Conservation (phyloP, 1,140 invertebrate species). For the Ladona fulva region DNA sequence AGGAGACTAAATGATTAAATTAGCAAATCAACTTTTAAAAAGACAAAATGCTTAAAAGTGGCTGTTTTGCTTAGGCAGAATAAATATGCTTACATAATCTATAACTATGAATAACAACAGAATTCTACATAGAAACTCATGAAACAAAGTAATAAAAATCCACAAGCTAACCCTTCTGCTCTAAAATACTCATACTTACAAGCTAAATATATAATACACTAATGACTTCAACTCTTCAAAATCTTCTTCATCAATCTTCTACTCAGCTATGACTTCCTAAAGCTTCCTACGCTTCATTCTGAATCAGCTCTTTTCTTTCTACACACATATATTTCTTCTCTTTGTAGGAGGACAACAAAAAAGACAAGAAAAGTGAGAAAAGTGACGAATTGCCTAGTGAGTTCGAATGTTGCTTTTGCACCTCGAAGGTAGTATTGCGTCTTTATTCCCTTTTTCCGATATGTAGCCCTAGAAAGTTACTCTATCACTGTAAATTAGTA, state of each 20-base stretch:
- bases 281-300: not conserved
- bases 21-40: no score
- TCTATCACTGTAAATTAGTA: slow-evolving; percentile 1
- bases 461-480: slow-evolving; percentile 4
- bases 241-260: not conserved
- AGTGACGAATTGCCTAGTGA: slow-evolving; percentile 76
- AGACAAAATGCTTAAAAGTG: no score
- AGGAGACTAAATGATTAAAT: no score
- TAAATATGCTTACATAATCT: no score
- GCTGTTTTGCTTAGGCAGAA: no score
- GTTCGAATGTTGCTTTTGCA: slow-evolving; percentile 94
- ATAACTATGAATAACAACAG: no score
- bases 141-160: no score
- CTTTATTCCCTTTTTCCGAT: slow-evolving; percentile 3
- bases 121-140: no score
- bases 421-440: slow-evolving; percentile 69
- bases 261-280: not conserved
- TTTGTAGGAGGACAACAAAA: slow-evolving; percentile 52
- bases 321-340: slow-evolving; percentile 19
- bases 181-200: no score
- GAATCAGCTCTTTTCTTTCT: not conserved
- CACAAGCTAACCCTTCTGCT: no score
- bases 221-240: not conserved
- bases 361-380: slow-evolving; percentile 57
- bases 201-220: no score